Evolutionary conservation across 2,113 vertebrate genomes (phyloP).

Genomic region (Talpa occidentalis): DNA sequence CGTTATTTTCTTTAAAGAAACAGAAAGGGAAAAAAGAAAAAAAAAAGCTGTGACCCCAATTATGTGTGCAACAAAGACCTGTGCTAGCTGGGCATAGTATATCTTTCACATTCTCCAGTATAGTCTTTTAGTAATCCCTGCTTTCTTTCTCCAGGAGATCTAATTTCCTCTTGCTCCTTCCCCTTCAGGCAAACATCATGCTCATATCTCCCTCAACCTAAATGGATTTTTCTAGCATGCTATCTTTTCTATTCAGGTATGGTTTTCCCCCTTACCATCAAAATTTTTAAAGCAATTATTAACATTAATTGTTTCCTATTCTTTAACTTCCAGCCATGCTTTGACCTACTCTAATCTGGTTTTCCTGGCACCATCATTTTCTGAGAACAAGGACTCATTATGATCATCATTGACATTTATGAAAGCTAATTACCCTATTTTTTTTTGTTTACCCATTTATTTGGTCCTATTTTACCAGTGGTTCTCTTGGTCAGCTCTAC

Average conservation of each 20-base stretch:
- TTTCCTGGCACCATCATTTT: not conserved
- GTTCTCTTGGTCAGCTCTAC: not conserved
- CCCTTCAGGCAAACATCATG: not conserved
- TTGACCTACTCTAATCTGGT: not conserved
- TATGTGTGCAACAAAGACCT: not conserved
- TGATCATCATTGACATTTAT: not conserved
- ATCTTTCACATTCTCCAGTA: not conserved
- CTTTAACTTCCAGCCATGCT: not conserved
- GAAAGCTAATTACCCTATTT: not conserved
- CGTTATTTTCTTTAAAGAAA: slow-evolving; percentile 37
- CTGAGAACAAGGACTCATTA: not conserved
- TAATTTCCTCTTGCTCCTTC: not conserved
- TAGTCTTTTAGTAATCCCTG: not conserved
- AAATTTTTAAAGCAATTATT: not conserved
- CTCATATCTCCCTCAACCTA: not conserved
- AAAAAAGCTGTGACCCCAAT: not conserved
- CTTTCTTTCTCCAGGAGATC: not conserved
- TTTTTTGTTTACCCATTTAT: not conserved
- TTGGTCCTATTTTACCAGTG: not conserved
- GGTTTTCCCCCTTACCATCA: not conserved
- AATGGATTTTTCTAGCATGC: not conserved
- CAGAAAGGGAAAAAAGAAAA: not conserved
- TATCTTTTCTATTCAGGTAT: not conserved
- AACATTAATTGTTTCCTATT: not conserved
- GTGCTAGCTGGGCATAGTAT: not conserved